Conservation (phyloP, 2,113 vertebrate species). For the Daubentonia madagascariensis region DNA sequence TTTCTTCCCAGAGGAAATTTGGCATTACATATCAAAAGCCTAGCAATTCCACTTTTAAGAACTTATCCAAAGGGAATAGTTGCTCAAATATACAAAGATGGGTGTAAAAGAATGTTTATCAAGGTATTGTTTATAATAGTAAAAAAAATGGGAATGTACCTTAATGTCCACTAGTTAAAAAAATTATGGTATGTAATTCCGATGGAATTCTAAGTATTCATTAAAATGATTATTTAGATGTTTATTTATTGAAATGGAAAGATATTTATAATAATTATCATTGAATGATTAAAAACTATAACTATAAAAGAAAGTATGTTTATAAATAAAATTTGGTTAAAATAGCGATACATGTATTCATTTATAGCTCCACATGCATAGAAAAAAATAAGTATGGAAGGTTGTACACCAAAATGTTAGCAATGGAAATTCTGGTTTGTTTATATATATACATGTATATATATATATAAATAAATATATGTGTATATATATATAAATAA, state of each 20-base stretch:
- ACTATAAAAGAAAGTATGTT: neutral
- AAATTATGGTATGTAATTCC: neutral
- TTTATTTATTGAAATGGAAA: neutral
- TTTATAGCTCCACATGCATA: neutral
- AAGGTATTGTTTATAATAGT: conserved; percentile 22
- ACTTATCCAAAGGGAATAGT: neutral
- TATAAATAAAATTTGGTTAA: neutral
- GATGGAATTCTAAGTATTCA: neutral
- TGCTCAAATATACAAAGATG: conserved; percentile 1
- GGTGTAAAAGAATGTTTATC: neutral
- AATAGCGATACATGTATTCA: neutral
- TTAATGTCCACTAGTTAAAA: neutral
- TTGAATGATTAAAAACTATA: neutral
- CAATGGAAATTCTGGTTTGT: neutral
- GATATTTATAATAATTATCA: neutral
- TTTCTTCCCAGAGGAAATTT: neutral
- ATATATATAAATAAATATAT: neutral
- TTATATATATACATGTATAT: neutral
- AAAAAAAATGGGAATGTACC: neutral
- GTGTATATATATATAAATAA: neutral
- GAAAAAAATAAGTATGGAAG: neutral
- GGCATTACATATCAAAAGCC: neutral
- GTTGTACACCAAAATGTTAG: neutral
- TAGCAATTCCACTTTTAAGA: neutral
- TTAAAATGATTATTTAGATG: conserved; percentile 4